Conservation (phyloP, 2,888 invertebrate species). For the Epistrophella euchroma region DNA sequence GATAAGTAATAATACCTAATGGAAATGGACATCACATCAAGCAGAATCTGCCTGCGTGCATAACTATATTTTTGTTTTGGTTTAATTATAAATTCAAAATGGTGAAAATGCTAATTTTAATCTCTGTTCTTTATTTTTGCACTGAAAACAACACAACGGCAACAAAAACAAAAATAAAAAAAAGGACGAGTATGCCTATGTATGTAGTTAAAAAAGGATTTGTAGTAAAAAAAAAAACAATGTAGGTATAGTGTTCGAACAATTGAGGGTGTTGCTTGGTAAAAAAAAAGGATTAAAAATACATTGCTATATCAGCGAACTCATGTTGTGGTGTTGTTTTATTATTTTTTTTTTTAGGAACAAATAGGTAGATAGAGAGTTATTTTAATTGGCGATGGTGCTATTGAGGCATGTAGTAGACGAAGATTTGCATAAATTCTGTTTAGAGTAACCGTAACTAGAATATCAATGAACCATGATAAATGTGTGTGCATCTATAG, state of each 20-base stretch:
- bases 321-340: constrained; percentile 11
- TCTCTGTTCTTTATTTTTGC: constrained; percentile 30
- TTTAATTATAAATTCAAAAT: constrained; percentile 72
- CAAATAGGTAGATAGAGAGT: not conserved
- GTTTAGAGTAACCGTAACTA: not conserved
- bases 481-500: not conserved
- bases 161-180: constrained; percentile 11
- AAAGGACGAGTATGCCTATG: constrained; percentile 2
- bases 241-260: not conserved
- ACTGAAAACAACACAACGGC: constrained; percentile 2
- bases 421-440: constrained; percentile 13
- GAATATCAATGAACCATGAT: not conserved
- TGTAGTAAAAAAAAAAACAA: constrained; percentile 21
- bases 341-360: constrained; percentile 3
- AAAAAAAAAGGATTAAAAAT: constrained; percentile 11
- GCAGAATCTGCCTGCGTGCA: not conserved
- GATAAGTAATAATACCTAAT: constrained; percentile 41
- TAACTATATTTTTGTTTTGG: constrained; percentile 36
- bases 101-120: constrained; percentile 67
- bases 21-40: constrained; percentile 23
- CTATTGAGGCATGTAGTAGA: constrained; percentile 28
- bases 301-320: not conserved
- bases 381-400: constrained; percentile 13
- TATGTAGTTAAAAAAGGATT: constrained; percentile 38
- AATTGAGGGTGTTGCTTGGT: constrained; percentile 25